phyloP scores from a whole-genome alignment of 2,113 vertebrate genomes.

The Brachionichthys hirsutus region DNA sequence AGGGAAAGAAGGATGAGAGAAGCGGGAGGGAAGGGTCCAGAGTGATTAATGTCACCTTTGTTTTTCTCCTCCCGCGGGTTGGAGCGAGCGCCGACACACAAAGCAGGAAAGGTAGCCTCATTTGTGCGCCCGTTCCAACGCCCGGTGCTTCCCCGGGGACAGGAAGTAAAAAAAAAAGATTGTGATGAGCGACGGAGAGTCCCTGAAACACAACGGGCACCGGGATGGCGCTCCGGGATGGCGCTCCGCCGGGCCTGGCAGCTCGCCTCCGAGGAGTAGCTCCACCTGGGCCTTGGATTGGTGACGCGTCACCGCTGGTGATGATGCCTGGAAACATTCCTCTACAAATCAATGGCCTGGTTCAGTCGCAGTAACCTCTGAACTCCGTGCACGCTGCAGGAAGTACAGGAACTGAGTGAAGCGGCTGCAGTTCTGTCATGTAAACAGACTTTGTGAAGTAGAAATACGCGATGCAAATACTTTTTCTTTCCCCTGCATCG shows the following conservation, averaged over 20 bases:
- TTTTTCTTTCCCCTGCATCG: slow-evolving; percentile 16
- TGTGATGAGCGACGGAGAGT: slow-evolving; percentile 65
- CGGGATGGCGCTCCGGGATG: slow-evolving; percentile 40
- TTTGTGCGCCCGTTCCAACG: slow-evolving; percentile 55
- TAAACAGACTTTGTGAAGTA: no score
- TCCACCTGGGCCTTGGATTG: slow-evolving; percentile 31
- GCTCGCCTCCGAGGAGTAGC: slow-evolving; percentile 35
- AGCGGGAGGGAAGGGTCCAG: slow-evolving; percentile 18
- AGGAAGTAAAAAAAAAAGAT: slow-evolving; percentile 52
- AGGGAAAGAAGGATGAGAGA: slow-evolving; percentile 28
- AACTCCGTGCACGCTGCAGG: slow-evolving; percentile 9
- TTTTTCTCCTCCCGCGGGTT: slow-evolving; percentile 63
- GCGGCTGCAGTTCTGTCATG: no score
- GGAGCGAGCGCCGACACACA: slow-evolving; percentile 36
- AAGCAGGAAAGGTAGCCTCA: slow-evolving; percentile 67
- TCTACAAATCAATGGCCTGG: slow-evolving; percentile 59
- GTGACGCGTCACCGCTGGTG: slow-evolving; percentile 53
- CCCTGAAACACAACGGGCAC: slow-evolving; percentile 46
- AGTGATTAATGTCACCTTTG: slow-evolving; percentile 66
- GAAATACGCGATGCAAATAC: background rate
- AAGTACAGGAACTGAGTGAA: no score
- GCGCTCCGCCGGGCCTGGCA: slow-evolving; percentile 46
- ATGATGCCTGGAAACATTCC: slow-evolving; percentile 67
- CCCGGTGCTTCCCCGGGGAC: slow-evolving; percentile 50
- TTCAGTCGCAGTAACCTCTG: slow-evolving; percentile 45